Conservation (phyloP, 2,113 vertebrate genomes). For the Abramis brama region DNA sequence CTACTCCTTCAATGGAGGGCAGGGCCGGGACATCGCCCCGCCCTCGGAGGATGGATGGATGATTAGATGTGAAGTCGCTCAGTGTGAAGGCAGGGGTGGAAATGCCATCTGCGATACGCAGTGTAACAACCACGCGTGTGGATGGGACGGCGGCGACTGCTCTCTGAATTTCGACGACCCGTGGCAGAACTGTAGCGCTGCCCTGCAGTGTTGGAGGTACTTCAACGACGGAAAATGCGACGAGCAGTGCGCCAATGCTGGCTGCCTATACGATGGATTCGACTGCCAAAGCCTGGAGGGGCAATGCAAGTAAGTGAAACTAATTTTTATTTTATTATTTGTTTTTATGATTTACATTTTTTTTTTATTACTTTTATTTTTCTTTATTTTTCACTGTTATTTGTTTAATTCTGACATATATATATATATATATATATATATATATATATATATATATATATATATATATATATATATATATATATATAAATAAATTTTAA, state of each 20-base stretch:
- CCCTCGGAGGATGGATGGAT: slow-evolving; percentile 71
- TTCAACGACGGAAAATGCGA: slow-evolving; percentile 92
- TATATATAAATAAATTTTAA: too few relatives aligned
- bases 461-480: not conserved
- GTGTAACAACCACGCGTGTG: slow-evolving; percentile 91
- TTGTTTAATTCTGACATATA: not conserved
- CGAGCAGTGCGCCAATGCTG: slow-evolving; percentile 85
- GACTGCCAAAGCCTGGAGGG: slow-evolving; percentile 92
- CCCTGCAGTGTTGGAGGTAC: slow-evolving; percentile 96
- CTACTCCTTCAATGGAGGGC: slow-evolving; percentile 80
- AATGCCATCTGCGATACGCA: slow-evolving; percentile 85
- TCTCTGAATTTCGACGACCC: slow-evolving; percentile 94
- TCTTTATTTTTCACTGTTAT: not conserved
- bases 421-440: too few relatives aligned
- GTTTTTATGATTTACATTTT: not conserved
- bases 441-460: not conserved
- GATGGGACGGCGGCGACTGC: slow-evolving; percentile 96
- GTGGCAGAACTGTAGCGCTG: slow-evolving; percentile 94
- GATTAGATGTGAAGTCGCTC: slow-evolving; percentile 79
- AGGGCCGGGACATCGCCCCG: slow-evolving; percentile 81
- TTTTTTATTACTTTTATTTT: not conserved
- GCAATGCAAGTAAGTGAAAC: slow-evolving; percentile 92
- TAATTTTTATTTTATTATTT: not conserved
- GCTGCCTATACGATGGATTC: slow-evolving; percentile 95
- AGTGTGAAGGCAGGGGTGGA: slow-evolving; percentile 78